Conservation (phyloP, 2,888 invertebrate genomes). For the Buathra laborator region DNA sequence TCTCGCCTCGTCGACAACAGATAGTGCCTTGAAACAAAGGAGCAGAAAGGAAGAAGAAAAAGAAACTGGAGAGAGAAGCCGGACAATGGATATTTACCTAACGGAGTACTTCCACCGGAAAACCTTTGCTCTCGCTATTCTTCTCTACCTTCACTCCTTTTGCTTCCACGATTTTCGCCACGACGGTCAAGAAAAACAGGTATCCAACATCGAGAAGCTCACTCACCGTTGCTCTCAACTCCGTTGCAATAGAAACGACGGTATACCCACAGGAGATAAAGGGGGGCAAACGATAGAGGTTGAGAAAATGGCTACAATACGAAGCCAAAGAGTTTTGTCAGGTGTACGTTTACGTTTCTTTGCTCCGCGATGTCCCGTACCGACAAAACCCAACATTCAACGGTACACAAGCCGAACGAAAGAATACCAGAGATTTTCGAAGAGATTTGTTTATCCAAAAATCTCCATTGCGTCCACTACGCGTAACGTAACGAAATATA, state of each 20-base stretch:
- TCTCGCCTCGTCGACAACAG: constrained; percentile 44
- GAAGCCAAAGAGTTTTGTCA: constrained; percentile 25
- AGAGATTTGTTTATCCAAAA: constrained; percentile 1
- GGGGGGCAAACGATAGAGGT: not conserved
- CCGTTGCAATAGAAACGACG: constrained; percentile 22
- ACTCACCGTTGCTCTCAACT: not conserved
- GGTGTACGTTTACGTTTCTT: constrained; percentile 7
- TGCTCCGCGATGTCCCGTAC: not conserved
- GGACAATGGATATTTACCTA: constrained; percentile 65
- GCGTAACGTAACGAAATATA: not conserved
- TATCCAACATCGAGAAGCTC: constrained; percentile 21
- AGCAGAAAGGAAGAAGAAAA: constrained; percentile 14
- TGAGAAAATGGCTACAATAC: not conserved
- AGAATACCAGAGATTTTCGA: not conserved
- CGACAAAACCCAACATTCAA: not conserved
- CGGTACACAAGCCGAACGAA: not conserved
- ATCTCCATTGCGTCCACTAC: not conserved
- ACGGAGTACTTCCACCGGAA: constrained; percentile 65
- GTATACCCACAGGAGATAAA: constrained; percentile 29
- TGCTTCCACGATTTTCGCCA: constrained; percentile 17
- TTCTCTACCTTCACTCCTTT: constrained; percentile 18
- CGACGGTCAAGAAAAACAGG: constrained; percentile 63
- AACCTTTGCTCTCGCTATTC: constrained; percentile 50
- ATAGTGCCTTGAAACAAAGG: constrained; percentile 13
- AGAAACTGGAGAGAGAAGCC: constrained; percentile 39